Evolutionary conservation across 2,888 invertebrate genomes (phyloP).

Genomic region (Busseola fusca): DNA sequence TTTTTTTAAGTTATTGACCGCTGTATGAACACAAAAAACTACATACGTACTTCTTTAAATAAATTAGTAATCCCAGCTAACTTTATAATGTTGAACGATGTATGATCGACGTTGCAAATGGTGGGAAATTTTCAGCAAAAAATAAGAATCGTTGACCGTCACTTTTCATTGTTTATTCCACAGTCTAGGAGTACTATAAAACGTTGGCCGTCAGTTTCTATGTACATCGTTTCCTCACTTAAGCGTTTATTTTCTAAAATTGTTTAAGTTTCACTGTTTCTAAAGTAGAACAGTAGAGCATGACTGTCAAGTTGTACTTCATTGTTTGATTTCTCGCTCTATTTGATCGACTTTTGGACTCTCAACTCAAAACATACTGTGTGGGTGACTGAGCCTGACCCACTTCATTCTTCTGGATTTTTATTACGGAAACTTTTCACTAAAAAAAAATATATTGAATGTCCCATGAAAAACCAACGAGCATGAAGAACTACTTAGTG

Average conservation of each 20-base stretch:
- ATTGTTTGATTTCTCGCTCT: conserved; percentile 35
- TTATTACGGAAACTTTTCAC: too few species aligned
- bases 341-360: conserved; percentile 15
- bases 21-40: conserved; percentile 32
- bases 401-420: neutral
- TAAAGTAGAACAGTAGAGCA: conserved; percentile 28
- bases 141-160: conserved; percentile 41
- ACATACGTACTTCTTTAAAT: neutral
- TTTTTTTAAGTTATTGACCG: conserved; percentile 11
- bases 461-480: too few species aligned
- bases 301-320: conserved; percentile 17
- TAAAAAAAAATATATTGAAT: too few species aligned
- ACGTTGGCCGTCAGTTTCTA: conserved; percentile 19
- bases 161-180: conserved; percentile 46
- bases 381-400: neutral
- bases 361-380: neutral
- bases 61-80: conserved; percentile 24
- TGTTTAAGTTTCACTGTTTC: conserved; percentile 24
- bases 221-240: conserved; percentile 16
- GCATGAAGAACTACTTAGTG: too few species aligned
- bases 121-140: conserved; percentile 54
- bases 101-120: conserved; percentile 36
- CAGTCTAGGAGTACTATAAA: conserved; percentile 9
- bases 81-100: conserved; percentile 22
- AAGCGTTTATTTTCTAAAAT: neutral